These are phyloP conservation scores for Montipora capricornis DNA, from an alignment of 64 coral and sea anemone genomes.

Conservation along the genomic window DNA sequence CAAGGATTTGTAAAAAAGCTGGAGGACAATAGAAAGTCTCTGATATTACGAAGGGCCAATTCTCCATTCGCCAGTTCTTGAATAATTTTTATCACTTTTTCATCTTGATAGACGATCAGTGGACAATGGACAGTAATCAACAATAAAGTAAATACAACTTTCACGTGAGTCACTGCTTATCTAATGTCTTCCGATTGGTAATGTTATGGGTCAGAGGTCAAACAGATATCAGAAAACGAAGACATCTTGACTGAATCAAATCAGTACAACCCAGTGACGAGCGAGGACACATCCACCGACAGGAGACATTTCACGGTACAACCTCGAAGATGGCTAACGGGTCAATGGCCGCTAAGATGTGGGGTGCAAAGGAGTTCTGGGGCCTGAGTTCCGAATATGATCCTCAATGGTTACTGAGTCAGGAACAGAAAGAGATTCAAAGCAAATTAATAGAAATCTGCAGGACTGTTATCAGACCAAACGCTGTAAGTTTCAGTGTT, in stretches of 20 bases:
- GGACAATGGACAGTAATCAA: no score
- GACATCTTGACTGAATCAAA: not conserved
- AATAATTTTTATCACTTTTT: no score
- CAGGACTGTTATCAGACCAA: constrained; percentile 17
- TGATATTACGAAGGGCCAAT: no score
- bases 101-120: no score
- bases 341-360: not conserved
- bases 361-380: constrained; percentile 31
- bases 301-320: not conserved
- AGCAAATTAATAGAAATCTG: not conserved
- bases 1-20: no score
- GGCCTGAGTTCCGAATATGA: constrained; percentile 8
- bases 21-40: no score
- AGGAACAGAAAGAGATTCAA: constrained; percentile 36
- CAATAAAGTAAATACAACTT: no score
- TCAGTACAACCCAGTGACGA: not conserved
- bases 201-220: not conserved
- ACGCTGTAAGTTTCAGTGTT: constrained; percentile 8
- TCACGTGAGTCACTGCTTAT: no score
- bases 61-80: no score
- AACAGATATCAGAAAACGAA: not conserved
- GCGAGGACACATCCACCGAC: not conserved
- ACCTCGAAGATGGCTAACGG: not conserved
- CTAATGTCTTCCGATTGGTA: not conserved
- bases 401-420: constrained; percentile 15